Evolutionary conservation across 2,888 invertebrate species (phyloP), one percentile per base, ranked within the genome.

Genomic region (Coenonympha glycerion): DNA sequence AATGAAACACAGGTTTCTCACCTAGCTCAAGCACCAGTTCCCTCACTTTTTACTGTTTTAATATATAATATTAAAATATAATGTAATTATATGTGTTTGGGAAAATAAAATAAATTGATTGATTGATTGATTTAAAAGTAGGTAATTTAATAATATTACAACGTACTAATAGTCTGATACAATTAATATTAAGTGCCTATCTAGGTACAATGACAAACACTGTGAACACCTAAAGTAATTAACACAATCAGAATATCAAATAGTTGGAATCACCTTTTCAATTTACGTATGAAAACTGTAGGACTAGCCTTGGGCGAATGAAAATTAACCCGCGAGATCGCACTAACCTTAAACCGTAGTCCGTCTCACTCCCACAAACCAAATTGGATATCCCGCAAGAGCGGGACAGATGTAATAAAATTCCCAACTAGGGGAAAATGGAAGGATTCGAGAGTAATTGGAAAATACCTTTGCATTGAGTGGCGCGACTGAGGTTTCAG

Each of bases 371-470:
- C 73, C 45, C 58, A 56, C 73, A 50, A 60, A 47, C 56, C 55
- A 60, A 67, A 61, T 60, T 60, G 3, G 15, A 60, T 50, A 53
- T 47, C 52, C 48, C 36, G 52, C 49, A 44, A 53, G 77, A 84
- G 63, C 67, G 71, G 66, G 84, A 85, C 49, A 63, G 73, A 55
- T 52, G 63, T 71, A 72, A 76, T 79, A 79, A 84, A 82, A 78
- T 79, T 78, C 73, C 70, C 71, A 62, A 71, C 65, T 63, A 75
- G 69, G 71, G 77, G 78, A 78, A 84, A 82, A 82, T 80, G 80
- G 81, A 77, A 78, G 84, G 84, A 82, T 86, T 83, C 76, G 73
- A 76, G 79, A 80, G 83, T 87, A 87, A 87, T 87, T 87, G 87
- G 81, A 87, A 61, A 87, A 87, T 87, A 83, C 87, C 86, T 81